These are phyloP conservation scores for Crocodylus rhombifer DNA, from an alignment of 2,797 vertebrate species.

Conservation along the genomic window DNA sequence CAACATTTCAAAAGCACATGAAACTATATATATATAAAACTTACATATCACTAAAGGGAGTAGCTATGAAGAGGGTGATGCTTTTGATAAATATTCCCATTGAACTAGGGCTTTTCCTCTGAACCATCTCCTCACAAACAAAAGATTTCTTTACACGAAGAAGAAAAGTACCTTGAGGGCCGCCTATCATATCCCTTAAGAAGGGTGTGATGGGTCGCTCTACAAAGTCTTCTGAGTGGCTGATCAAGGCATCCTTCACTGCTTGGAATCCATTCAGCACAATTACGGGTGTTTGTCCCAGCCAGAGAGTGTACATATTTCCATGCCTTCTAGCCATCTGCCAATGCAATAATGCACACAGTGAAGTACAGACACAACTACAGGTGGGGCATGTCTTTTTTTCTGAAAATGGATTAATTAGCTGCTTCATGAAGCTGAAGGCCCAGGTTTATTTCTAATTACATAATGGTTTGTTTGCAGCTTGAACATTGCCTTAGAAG, in stretches of 20 bases:
- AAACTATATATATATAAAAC: neutral
- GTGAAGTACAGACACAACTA: neutral
- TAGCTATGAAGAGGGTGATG: neutral
- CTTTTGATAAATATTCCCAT: neutral
- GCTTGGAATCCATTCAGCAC: neutral
- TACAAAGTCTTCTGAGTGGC: neutral
- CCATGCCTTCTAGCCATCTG: neutral
- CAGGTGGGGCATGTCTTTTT: neutral
- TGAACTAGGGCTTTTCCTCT: neutral
- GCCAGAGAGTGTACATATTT: neutral
- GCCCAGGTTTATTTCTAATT: neutral
- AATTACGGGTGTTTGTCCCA: neutral
- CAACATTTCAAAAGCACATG: neutral
- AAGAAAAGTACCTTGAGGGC: neutral
- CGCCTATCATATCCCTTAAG: neutral
- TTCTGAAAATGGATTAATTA: neutral
- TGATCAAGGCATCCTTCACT: neutral
- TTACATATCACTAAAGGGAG: neutral
- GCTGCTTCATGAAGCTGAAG: neutral
- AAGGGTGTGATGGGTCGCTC: neutral
- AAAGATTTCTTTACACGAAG: neutral
- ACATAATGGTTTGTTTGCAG: neutral
- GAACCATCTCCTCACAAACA: neutral
- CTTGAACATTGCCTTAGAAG: accelerated
- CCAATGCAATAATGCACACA: neutral